Base-by-base conservation (phyloP, 2,113 vertebrate species). In the Catharus fuscescens region DNA sequence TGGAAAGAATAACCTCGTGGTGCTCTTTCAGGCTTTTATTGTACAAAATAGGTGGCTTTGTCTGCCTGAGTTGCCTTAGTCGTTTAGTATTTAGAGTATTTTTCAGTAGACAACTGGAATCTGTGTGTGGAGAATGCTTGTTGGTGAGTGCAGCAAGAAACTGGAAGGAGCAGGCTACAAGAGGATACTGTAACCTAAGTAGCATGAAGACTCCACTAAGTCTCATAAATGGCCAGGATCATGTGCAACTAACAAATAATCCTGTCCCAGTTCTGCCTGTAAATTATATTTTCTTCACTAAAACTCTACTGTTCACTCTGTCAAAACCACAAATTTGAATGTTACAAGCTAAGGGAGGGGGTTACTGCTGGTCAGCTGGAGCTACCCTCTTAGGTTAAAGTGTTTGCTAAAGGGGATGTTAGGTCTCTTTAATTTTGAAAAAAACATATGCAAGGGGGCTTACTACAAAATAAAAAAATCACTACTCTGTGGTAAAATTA, bases 1-100 rank as follows among this genome's bases (percentile, higher is more conserved):
- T 80, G 92, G 94, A 93, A 96, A 95, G 72, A 86, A 71, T 64
- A 93, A 86, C 60, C 64, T 93, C 12, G 4, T 48, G 32, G 34
- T 81, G 65, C 65, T 90, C 92, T 74, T 88, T 86, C 14, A 8
- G 24, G 28, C 47, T 77, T 80, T 72, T 78, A 42, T 9, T 90
- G 44, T 66, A 92, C 18, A 38, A 48, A 42, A 69, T 52, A 78
- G 60, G 50, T 90, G 36, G 34, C 64, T 78, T 45, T 56, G 69
- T 44, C 61, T 92, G 83, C 23, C 56, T 60, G 40, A 70, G 13
- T 65, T 73, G 16, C 62, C 45, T 53, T 45, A 72, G 26, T 87
- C 85, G 23, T 25, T 88, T 59, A 44, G 21, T 26, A 57, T 72
- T 74, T 73, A 76, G n/a, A 81, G 18, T 32, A 36, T 36, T 64